phyloP scores from a whole-genome alignment of 2,888 invertebrate genomes.

The Sclerodermus sp. region DNA sequence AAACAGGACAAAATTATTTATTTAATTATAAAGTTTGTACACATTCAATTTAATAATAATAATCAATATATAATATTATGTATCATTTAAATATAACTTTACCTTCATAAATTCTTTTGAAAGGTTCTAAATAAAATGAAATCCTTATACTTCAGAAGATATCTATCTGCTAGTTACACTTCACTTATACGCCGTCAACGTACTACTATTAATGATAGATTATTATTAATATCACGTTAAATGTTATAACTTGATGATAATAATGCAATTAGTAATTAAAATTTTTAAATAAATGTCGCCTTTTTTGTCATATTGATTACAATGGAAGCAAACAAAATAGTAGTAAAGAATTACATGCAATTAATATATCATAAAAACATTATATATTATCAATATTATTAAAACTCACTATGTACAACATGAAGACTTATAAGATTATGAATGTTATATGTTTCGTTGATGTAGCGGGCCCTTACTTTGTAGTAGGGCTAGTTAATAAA shows the following conservation, averaged over 20 bases:
- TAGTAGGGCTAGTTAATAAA: constrained; percentile 40
- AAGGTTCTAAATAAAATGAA: no score
- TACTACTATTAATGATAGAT: no score
- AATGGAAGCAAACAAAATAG: constrained; percentile 34
- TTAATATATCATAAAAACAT: constrained; percentile 22
- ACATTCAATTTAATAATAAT: no score
- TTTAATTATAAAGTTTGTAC: no score
- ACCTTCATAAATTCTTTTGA: no score
- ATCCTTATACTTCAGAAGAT: no score
- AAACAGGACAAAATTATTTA: no score
- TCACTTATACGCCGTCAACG: no score
- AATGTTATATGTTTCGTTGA: constrained; percentile 37
- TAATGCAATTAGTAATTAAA: constrained; percentile 30
- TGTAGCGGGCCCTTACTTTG: constrained; percentile 34
- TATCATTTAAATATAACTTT: no score
- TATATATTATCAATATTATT: constrained; percentile 25
- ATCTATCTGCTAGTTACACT: no score
- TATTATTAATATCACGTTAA: constrained; percentile 23
- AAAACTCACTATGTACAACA: constrained; percentile 34
- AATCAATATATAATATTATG: no score
- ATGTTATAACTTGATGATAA: constrained; percentile 31
- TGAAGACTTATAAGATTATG: constrained; percentile 36
- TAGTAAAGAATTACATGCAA: constrained; percentile 30
- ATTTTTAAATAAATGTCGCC: constrained; percentile 50
- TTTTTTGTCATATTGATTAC: constrained; percentile 46